Conservation (phyloP, 2,888 invertebrate species). For the Metallyticus violacea region DNA sequence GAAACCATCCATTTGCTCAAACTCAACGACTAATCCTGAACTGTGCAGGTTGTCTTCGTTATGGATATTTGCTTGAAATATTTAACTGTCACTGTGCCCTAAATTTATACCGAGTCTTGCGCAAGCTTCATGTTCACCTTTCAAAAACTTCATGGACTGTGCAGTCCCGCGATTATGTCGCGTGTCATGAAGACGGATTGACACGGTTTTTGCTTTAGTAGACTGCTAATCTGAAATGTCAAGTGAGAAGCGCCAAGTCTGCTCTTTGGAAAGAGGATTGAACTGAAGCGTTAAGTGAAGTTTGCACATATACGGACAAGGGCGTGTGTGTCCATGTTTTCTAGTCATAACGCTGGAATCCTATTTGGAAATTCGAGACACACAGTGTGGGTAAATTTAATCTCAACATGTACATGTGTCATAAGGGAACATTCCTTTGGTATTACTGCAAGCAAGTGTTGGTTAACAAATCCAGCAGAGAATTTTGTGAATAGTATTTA, state of each 20-base stretch:
- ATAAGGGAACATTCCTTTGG: background rate
- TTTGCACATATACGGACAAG: background rate
- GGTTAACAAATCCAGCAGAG: too few species aligned
- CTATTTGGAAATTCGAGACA: background rate
- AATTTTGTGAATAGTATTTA: too few species aligned
- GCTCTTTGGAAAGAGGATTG: background rate
- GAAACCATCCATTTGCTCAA: too few species aligned
- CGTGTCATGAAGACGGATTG: background rate
- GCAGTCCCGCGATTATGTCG: background rate
- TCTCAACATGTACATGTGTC: background rate
- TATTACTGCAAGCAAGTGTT: too few species aligned
- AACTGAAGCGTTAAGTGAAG: background rate
- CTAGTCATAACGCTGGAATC: background rate
- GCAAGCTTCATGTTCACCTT: background rate
- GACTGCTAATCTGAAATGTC: background rate
- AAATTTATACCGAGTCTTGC: background rate
- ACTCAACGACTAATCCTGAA: background rate
- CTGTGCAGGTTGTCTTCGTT: background rate
- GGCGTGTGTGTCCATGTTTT: background rate
- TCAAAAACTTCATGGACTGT: background rate
- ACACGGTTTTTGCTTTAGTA: background rate
- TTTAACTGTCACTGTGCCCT: background rate
- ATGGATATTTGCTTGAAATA: background rate
- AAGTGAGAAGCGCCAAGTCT: background rate
- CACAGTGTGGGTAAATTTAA: background rate